Percentiles rank a stretch among this genome's conserved stretches.
These are phyloP conservation scores for Leptinotarsa lineolata DNA, from an alignment of 1,140 invertebrate genomes.

Conservation along the genomic window DNA sequence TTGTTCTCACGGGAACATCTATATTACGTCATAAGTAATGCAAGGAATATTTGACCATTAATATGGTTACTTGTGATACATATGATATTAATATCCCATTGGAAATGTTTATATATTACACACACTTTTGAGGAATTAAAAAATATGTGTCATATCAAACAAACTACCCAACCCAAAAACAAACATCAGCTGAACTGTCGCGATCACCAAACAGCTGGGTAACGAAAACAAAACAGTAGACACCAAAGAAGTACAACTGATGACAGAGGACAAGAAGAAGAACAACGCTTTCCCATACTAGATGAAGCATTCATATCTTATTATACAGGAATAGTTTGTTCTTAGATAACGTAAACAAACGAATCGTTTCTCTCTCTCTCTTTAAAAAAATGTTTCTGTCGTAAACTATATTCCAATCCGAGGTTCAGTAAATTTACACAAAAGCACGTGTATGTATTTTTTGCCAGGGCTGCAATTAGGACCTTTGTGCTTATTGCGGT, in stretches of 20 bases:
- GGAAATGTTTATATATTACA: constrained; percentile 6
- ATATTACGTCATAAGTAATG: constrained; percentile 43
- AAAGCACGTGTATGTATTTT: too few species aligned
- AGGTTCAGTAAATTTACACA: too few species aligned
- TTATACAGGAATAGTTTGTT: too few species aligned
- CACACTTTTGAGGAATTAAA: constrained; percentile 9
- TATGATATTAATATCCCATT: not conserved
- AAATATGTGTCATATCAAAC: constrained; percentile 28
- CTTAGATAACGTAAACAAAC: too few species aligned
- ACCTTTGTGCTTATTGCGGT: too few species aligned
- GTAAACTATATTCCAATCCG: too few species aligned
- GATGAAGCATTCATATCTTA: too few species aligned
- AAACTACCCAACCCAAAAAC: constrained; percentile 43
- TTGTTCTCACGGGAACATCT: constrained; percentile 40
- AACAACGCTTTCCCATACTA: too few species aligned
- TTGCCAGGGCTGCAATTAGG: too few species aligned
- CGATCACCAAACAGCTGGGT: not conserved
- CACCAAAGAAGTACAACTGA: not conserved
- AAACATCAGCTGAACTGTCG: constrained; percentile 45
- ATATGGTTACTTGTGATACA: not conserved
- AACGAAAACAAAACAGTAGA: not conserved
- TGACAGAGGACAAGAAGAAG: too few species aligned
- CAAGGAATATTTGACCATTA: not conserved
- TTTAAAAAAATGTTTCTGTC: too few species aligned
- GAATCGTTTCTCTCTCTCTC: too few species aligned